Evolutionary conservation across 53 echinoderm and acorn worm species (phyloP).

Genomic region (Temnopleurus reevesii): DNA sequence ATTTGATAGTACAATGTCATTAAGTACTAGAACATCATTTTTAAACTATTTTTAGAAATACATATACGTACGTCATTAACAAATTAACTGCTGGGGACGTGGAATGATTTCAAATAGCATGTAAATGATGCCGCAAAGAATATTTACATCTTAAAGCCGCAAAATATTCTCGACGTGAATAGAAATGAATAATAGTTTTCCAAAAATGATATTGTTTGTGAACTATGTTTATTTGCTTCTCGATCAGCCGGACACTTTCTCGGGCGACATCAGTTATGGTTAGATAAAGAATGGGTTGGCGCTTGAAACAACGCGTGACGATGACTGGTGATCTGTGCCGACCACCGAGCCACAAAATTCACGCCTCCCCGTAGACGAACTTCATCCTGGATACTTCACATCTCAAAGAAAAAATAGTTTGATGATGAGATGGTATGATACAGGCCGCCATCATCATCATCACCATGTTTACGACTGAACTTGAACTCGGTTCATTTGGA

Average conservation of each 20-base stretch:
- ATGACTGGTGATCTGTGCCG: conserved; percentile 29
- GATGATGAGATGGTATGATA: neutral
- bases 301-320: conserved; percentile 54
- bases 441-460: neutral
- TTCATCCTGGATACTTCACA: neutral
- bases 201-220: too few species aligned
- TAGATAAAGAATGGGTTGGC: conserved; percentile 57
- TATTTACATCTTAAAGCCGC: too few species aligned
- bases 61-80: too few species aligned
- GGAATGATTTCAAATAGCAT: too few species aligned
- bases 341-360: conserved; percentile 44
- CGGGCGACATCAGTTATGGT: conserved; percentile 26
- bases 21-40: too few species aligned
- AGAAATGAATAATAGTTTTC: too few species aligned
- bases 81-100: too few species aligned
- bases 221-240: too few species aligned
- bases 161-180: too few species aligned
- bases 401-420: conserved; percentile 9
- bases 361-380: conserved; percentile 44
- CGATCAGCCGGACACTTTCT: neutral
- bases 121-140: too few species aligned
- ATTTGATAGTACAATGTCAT: too few species aligned
- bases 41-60: too few species aligned
- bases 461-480: neutral
- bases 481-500: neutral